A percentile compares a stretch with the other conserved stretches of the same genome.
Conservation (phyloP, 1,140 invertebrate species). For the Sipha flava region DNA sequence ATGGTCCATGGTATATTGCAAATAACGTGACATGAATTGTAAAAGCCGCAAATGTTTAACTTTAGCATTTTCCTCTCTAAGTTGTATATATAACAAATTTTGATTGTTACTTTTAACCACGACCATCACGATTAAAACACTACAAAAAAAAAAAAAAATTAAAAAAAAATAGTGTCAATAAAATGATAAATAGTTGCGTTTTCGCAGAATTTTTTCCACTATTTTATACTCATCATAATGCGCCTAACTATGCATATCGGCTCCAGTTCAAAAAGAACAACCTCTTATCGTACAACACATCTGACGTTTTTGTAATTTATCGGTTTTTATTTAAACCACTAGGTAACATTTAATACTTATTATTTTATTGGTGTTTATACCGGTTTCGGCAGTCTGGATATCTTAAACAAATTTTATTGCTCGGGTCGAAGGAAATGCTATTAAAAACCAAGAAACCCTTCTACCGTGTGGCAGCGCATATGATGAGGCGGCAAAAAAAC, state of each 20-base stretch:
- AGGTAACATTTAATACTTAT: constrained; percentile 21
- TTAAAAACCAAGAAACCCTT: constrained; percentile 2
- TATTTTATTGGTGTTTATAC: constrained; percentile 24
- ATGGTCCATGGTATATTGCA: too few relatives aligned
- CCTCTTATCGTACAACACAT: not conserved
- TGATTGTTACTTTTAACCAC: not conserved
- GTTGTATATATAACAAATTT: too few relatives aligned
- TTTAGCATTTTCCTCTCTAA: too few relatives aligned
- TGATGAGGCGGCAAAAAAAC: constrained; percentile 4
- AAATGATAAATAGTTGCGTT: too few relatives aligned
- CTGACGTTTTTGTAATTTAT: constrained; percentile 18
- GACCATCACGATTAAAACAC: not conserved
- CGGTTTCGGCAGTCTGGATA: constrained; percentile 16
- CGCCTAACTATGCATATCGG: too few relatives aligned
- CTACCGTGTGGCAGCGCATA: not conserved
- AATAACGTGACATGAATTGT: too few relatives aligned
- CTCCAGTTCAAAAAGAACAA: not conserved
- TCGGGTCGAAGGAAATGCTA: not conserved
- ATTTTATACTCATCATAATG: too few relatives aligned
- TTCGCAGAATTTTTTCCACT: too few relatives aligned
- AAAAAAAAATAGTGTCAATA: too few relatives aligned
- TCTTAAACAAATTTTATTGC: constrained; percentile 14
- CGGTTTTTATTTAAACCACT: constrained; percentile 19
- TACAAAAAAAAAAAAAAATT: too few relatives aligned
- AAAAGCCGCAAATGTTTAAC: too few relatives aligned